Evolutionary conservation across 2,888 invertebrate species (phyloP).

Genomic region (Macaria notata): DNA sequence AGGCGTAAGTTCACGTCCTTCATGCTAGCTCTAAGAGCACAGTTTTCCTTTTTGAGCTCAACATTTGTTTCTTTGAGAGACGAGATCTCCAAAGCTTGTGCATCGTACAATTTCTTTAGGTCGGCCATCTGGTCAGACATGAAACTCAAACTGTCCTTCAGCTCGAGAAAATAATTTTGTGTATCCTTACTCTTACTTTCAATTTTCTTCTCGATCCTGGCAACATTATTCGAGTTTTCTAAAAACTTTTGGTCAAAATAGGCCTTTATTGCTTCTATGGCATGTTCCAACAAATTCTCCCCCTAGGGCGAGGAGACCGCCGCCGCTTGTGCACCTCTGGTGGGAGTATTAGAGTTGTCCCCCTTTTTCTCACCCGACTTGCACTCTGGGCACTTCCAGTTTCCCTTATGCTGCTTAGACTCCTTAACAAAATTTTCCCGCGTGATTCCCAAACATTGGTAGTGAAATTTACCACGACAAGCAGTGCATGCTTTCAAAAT

Average conservation of each 20-base stretch:
- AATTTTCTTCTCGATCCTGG: slow-evolving; percentile 1
- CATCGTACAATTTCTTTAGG: background rate
- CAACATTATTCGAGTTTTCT: background rate
- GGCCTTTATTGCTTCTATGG: background rate
- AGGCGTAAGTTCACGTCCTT: background rate
- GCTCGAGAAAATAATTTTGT: background rate
- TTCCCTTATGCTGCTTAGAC: background rate
- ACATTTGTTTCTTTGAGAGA: background rate
- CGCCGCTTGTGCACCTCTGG: background rate
- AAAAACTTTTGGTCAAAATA: background rate
- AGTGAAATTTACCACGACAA: background rate
- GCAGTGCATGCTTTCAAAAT: background rate
- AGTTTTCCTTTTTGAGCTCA: background rate
- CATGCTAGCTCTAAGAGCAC: background rate
- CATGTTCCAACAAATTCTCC: background rate
- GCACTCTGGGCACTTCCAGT: background rate
- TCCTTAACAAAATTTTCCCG: background rate
- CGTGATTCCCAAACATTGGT: background rate
- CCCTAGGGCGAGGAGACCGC: background rate
- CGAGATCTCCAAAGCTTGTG: background rate
- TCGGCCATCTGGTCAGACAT: background rate
- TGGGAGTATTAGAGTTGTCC: slow-evolving; percentile 1
- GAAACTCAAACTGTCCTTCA: background rate
- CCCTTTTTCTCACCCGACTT: background rate
- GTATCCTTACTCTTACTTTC: background rate